phyloP scores from a whole-genome alignment of 2,797 vertebrate genomes.

The Chiroxiphia lanceolata region DNA sequence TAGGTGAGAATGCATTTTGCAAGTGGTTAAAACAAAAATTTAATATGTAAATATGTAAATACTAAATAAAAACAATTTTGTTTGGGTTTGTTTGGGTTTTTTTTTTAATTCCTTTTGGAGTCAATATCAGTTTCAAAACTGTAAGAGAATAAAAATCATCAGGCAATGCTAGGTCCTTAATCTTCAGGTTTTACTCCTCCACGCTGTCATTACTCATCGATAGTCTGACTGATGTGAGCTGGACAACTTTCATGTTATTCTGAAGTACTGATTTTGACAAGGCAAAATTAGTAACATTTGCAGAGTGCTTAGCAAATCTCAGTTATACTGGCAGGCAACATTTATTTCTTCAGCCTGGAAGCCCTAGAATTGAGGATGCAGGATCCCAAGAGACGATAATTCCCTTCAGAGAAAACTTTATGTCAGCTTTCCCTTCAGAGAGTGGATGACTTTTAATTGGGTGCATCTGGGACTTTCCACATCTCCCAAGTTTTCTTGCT shows the following conservation, averaged over 20 bases:
- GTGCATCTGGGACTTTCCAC: conserved; percentile 14
- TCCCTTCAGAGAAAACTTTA: conserved; percentile 7
- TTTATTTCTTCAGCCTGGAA: background rate
- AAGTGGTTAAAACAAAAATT: background rate
- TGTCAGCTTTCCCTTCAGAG: conserved; percentile 34
- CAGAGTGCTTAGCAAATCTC: background rate
- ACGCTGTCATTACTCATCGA: conserved; percentile 3
- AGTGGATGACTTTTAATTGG: conserved; percentile 41
- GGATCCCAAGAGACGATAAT: conserved; percentile 6
- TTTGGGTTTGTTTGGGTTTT: fast-evolving
- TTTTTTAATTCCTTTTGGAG: background rate
- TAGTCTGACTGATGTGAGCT: conserved; percentile 15
- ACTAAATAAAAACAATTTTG: background rate
- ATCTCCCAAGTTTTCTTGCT: background rate
- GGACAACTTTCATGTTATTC: conserved; percentile 15
- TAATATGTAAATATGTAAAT: background rate
- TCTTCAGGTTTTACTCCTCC: conserved; percentile 18
- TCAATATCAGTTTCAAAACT: background rate
- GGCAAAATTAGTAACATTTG: conserved; percentile 11
- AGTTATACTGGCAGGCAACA: background rate
- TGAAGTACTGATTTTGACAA: conserved; percentile 27
- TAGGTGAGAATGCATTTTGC: background rate
- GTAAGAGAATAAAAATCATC: background rate
- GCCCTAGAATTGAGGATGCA: background rate
- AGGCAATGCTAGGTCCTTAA: background rate